Conservation (phyloP, 1,140 invertebrate genomes). For the Hesperophylax magnus region DNA sequence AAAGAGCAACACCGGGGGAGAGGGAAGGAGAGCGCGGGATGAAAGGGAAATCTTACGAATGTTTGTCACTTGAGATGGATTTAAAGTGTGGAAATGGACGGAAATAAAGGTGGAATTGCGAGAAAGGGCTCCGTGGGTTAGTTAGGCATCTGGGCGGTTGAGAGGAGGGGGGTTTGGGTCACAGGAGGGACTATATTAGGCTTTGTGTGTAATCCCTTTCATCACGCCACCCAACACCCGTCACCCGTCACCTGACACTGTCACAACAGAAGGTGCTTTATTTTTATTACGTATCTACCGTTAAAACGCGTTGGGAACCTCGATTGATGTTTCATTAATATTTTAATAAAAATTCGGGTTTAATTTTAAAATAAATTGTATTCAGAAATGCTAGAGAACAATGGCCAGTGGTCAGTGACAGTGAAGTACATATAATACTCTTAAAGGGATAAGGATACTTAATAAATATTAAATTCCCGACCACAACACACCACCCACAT, state of each 20-base stretch:
- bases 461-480: too few relatives aligned
- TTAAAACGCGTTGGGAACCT: too few relatives aligned
- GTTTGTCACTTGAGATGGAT: constrained; percentile 31
- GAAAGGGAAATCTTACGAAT: constrained; percentile 24
- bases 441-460: too few relatives aligned
- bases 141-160: background rate
- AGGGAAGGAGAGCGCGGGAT: background rate
- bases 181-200: background rate
- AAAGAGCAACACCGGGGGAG: background rate
- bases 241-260: background rate
- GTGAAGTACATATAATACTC: too few relatives aligned
- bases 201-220: background rate
- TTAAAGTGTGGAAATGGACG: constrained; percentile 22
- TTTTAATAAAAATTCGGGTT: too few relatives aligned
- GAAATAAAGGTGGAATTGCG: background rate
- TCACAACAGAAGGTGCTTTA: background rate
- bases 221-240: background rate
- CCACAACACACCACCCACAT: too few relatives aligned
- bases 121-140: background rate
- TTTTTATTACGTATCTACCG: background rate
- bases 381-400: too few relatives aligned
- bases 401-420: too few relatives aligned
- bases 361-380: too few relatives aligned
- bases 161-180: background rate
- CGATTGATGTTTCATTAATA: too few relatives aligned